Percentiles rank a stretch among this genome's conserved stretches.
Evolutionary conservation across 2,888 invertebrate genomes (phyloP).

Genomic region (Tiphia femorata): DNA sequence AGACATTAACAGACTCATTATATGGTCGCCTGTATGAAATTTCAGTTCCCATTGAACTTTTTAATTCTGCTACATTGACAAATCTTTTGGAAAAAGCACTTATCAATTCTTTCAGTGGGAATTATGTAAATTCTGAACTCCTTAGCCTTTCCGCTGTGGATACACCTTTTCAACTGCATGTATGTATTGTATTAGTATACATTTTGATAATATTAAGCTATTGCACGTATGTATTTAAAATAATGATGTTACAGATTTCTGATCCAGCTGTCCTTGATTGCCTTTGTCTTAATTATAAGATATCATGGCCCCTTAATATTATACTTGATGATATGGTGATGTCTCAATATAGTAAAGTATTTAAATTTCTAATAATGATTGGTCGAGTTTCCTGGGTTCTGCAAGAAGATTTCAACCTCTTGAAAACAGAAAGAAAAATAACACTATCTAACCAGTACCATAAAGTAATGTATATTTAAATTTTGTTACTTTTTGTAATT

Average conservation of each 20-base stretch:
- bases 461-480: constrained; percentile 58
- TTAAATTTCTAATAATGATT: constrained; percentile 82
- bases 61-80: constrained; percentile 79
- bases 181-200: constrained; percentile 53
- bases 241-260: constrained; percentile 50
- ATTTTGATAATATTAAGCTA: background rate
- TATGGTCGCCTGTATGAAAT: constrained; percentile 78
- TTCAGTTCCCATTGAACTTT: constrained; percentile 75
- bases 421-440: constrained; percentile 75
- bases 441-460: constrained; percentile 75
- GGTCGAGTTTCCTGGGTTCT: constrained; percentile 83
- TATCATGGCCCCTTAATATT: constrained; percentile 84
- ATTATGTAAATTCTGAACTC: constrained; percentile 58
- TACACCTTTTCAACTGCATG: constrained; percentile 63
- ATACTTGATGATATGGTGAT: constrained; percentile 80
- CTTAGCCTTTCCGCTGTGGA: constrained; percentile 59
- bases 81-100: constrained; percentile 79
- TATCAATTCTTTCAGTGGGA: constrained; percentile 74
- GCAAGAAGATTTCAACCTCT: constrained; percentile 77
- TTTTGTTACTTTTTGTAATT: too few relatives aligned
- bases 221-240: background rate
- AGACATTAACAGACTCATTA: constrained; percentile 78
- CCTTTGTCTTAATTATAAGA: constrained; percentile 78
- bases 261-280: constrained; percentile 77
- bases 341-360: constrained; percentile 79